These are phyloP conservation scores for Latrodectus hesperus DNA, from an alignment of 2,888 invertebrate species.

Conservation along the genomic window DNA sequence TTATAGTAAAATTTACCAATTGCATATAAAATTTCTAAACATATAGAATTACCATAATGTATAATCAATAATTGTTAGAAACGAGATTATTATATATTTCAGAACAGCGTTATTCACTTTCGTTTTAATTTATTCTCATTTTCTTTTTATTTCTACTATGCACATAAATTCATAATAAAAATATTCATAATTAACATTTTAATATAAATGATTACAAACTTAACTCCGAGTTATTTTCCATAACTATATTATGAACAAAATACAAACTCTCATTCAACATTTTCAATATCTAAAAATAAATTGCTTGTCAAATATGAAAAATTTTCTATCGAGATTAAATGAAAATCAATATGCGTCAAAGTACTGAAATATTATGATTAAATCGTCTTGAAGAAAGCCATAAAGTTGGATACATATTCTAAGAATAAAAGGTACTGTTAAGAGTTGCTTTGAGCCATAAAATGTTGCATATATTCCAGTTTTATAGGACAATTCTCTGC, in stretches of 20 bases:
- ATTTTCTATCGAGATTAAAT: constrained; percentile 27
- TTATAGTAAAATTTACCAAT: too few species aligned
- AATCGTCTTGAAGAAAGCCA: constrained; percentile 41
- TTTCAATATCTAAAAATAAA: neutral
- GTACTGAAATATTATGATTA: constrained; percentile 8
- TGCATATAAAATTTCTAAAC: too few species aligned
- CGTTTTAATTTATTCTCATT: too few species aligned
- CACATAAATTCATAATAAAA: too few species aligned
- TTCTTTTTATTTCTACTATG: too few species aligned
- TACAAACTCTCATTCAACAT: neutral
- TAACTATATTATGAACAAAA: constrained; percentile 9
- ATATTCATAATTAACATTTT: too few species aligned
- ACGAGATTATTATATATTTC: too few species aligned
- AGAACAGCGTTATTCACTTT: too few species aligned
- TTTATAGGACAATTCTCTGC: constrained; percentile 17
- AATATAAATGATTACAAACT: too few species aligned
- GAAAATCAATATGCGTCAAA: constrained; percentile 22
- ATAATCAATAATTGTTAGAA: too few species aligned
- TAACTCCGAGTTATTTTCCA: neutral
- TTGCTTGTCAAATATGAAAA: neutral
- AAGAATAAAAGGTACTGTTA: neutral
- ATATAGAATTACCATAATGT: too few species aligned
- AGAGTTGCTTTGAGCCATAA: neutral
- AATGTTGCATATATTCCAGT: constrained; percentile 37
- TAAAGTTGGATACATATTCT: constrained; percentile 32